Evolutionary conservation across 2,113 vertebrate species (phyloP).

Genomic region (Channa maculata): DNA sequence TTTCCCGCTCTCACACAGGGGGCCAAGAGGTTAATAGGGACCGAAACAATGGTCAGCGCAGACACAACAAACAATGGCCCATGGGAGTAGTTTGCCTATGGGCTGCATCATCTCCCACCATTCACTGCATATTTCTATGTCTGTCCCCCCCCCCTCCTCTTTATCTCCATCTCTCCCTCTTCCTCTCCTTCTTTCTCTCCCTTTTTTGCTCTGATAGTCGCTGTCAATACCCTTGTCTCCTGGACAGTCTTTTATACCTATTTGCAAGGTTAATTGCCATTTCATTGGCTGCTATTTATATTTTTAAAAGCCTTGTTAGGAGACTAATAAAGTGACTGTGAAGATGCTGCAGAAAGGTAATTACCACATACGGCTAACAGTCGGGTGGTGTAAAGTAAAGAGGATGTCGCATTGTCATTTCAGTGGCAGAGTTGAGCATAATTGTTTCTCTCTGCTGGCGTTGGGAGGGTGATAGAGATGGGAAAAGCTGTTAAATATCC

Average conservation of each 20-base stretch:
- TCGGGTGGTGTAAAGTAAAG: slow-evolving; percentile 64
- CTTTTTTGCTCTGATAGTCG: slow-evolving; percentile 37
- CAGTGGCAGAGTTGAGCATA: slow-evolving; percentile 68
- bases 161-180: slow-evolving; percentile 33
- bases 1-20: slow-evolving; percentile 74
- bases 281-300: slow-evolving; percentile 83
- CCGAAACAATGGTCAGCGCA: slow-evolving; percentile 84
- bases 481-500: slow-evolving; percentile 65
- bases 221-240: slow-evolving; percentile 74
- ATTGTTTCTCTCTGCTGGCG: slow-evolving; percentile 72
- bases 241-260: slow-evolving; percentile 80
- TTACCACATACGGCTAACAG: slow-evolving; percentile 80
- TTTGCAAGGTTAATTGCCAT: slow-evolving; percentile 85
- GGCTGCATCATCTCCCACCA: slow-evolving; percentile 68
- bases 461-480: slow-evolving; percentile 56
- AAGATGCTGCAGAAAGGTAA: slow-evolving; percentile 79
- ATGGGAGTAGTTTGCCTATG: slow-evolving; percentile 75
- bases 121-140: slow-evolving; percentile 42
- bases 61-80: slow-evolving; percentile 85
- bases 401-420: slow-evolving; percentile 73
- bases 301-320: slow-evolving; percentile 79
- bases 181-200: slow-evolving; percentile 21
- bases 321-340: slow-evolving; percentile 80
- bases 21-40: slow-evolving; percentile 87
- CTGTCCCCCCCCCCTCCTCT: slow-evolving; percentile 33